These are phyloP conservation scores for Brachionus koreanus DNA, from an alignment of 1,140 invertebrate species.

Conservation along the genomic window DNA sequence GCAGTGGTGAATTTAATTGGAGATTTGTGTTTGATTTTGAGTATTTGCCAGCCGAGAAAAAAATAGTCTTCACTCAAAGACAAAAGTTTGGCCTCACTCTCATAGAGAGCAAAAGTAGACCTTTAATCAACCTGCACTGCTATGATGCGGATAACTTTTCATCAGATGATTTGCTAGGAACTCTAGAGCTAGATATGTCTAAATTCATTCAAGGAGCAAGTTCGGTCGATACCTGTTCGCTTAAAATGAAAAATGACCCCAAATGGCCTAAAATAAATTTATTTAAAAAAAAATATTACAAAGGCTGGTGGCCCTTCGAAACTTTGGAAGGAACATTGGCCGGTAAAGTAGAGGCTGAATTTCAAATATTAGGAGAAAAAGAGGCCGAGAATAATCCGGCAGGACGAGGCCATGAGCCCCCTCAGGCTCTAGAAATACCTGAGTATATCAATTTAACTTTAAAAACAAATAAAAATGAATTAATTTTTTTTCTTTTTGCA, in stretches of 20 bases:
- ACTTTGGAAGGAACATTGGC: constrained; percentile 48
- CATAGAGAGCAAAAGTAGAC: constrained; percentile 81
- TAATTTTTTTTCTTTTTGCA: constrained; percentile 32
- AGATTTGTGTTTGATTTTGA: constrained; percentile 83
- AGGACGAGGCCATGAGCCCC: constrained; percentile 76
- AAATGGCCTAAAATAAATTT: constrained; percentile 79
- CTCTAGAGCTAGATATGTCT: constrained; percentile 55
- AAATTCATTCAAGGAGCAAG: constrained; percentile 57
- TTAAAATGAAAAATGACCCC: constrained; percentile 78
- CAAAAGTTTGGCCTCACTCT: constrained; percentile 89
- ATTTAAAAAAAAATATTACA: constrained; percentile 80
- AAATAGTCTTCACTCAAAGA: constrained; percentile 79
- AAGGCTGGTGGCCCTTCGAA: constrained; percentile 88
- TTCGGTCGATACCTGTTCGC: constrained; percentile 59
- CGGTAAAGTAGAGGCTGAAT: constrained; percentile 85
- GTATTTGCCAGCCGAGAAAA: constrained; percentile 81
- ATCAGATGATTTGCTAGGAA: constrained; percentile 58
- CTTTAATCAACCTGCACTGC: constrained; percentile 74
- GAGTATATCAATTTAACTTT: constrained; percentile 64
- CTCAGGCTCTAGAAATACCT: constrained; percentile 80
- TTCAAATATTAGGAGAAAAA: constrained; percentile 76
- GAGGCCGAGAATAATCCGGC: constrained; percentile 82
- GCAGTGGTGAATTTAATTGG: constrained; percentile 87
- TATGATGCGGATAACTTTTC: constrained; percentile 80
- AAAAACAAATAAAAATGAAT: not conserved